phyloP scores from a whole-genome alignment of 2,888 invertebrate species.

The Diaphora mendica region DNA sequence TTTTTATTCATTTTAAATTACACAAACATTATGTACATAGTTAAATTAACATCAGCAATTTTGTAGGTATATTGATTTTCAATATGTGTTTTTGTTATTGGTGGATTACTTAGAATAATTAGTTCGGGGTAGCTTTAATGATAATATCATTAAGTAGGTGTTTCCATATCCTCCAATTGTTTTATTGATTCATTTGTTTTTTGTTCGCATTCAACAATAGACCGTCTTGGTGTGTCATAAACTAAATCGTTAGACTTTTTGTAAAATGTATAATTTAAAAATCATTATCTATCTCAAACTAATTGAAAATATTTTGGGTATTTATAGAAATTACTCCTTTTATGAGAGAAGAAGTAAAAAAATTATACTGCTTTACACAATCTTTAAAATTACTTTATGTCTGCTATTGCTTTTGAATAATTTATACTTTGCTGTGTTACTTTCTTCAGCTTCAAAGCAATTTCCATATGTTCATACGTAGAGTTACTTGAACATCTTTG shows the following conservation, averaged over 20 bases:
- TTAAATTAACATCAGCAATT: no score
- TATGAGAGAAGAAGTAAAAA: background rate
- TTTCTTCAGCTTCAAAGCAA: background rate
- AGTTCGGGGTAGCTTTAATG: background rate
- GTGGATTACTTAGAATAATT: background rate
- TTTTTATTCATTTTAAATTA: background rate
- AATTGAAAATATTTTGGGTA: conserved; percentile 4
- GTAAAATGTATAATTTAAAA: conserved; percentile 1
- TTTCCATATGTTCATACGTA: background rate
- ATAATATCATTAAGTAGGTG: no score
- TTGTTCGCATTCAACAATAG: background rate
- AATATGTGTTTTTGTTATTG: background rate
- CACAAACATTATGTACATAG: no score
- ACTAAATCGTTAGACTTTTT: background rate
- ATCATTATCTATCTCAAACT: background rate
- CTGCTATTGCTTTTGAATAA: background rate
- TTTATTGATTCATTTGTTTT: background rate
- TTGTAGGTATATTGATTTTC: background rate
- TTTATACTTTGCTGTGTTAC: background rate
- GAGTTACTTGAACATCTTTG: background rate
- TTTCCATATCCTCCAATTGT: background rate
- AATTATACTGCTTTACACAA: background rate
- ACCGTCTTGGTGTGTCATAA: background rate
- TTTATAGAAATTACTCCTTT: conserved; percentile 2
- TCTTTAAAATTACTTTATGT: background rate